Evolutionary conservation across 2,888 invertebrate species (phyloP).

Genomic region (Orthosia cruda): DNA sequence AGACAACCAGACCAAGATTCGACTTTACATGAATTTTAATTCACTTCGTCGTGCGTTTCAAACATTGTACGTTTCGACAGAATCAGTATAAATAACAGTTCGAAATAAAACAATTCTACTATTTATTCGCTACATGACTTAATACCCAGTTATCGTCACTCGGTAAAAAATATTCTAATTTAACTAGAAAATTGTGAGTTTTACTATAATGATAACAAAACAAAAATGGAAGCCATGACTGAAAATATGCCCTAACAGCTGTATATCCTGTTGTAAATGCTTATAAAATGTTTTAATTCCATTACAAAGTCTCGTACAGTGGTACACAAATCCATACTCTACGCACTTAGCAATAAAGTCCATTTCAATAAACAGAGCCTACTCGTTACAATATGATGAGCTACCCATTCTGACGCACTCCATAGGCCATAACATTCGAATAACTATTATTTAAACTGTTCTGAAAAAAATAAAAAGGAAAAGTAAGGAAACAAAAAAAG

Average conservation of each 20-base stretch:
- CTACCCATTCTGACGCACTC: slow-evolving; percentile 39
- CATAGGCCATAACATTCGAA: slow-evolving; percentile 59
- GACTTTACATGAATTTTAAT: slow-evolving; percentile 40
- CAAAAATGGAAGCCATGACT: slow-evolving; percentile 52
- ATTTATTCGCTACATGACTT: slow-evolving; percentile 64
- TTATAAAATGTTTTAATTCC: slow-evolving; percentile 79
- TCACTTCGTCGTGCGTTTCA: slow-evolving; percentile 43
- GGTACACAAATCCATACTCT: slow-evolving; percentile 83
- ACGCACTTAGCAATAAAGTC: slow-evolving; percentile 55
- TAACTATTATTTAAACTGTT: slow-evolving; percentile 27
- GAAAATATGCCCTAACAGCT: slow-evolving; percentile 61
- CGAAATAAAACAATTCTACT: slow-evolving; percentile 64
- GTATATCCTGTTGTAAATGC: slow-evolving; percentile 70
- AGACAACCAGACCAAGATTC: slow-evolving; percentile 46
- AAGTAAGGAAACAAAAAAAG: slow-evolving; percentile 75
- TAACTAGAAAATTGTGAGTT: slow-evolving; percentile 58
- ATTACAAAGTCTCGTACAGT: slow-evolving; percentile 79
- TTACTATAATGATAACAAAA: slow-evolving; percentile 49
- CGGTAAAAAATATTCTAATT: slow-evolving; percentile 72
- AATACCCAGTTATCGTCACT: slow-evolving; percentile 75
- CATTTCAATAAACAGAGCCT: slow-evolving; percentile 50
- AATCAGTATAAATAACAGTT: slow-evolving; percentile 61
- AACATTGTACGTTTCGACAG: slow-evolving; percentile 42
- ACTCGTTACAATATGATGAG: slow-evolving; percentile 41
- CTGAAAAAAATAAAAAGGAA: slow-evolving; percentile 69